Evolutionary conservation across 2,797 vertebrate genomes (phyloP).

Genomic region (Sebastes jordani): DNA sequence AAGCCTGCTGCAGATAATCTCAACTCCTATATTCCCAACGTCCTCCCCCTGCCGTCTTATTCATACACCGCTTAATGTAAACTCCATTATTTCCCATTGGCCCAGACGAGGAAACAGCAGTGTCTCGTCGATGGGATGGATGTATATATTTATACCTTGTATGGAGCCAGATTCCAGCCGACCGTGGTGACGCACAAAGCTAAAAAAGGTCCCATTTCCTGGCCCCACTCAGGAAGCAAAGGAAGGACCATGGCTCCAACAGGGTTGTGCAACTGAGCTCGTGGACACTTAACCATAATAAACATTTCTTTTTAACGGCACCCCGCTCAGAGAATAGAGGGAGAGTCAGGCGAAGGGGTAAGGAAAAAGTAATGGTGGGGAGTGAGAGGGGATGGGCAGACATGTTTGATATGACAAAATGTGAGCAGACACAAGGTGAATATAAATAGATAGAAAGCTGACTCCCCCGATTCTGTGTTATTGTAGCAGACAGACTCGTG

Average conservation of each 20-base stretch:
- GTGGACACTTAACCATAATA: slow-evolving; percentile 88
- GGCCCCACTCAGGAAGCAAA: slow-evolving; percentile 86
- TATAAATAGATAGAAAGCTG: slow-evolving; percentile 38
- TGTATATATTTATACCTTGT: slow-evolving; percentile 83
- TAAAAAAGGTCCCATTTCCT: slow-evolving; percentile 90
- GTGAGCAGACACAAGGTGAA: slow-evolving; percentile 30
- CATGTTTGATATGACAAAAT: slow-evolving; percentile 36
- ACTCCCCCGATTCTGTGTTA: slow-evolving; percentile 15
- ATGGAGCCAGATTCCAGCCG: slow-evolving; percentile 79
- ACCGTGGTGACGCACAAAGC: slow-evolving; percentile 86
- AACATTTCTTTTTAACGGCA: slow-evolving; percentile 85
- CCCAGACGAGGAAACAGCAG: slow-evolving; percentile 70
- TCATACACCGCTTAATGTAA: slow-evolving; percentile 54
- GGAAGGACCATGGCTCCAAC: slow-evolving; percentile 88
- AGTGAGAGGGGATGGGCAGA: slow-evolving; percentile 42
- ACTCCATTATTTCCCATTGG: slow-evolving; percentile 72
- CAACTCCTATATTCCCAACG: not conserved
- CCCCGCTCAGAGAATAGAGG: slow-evolving; percentile 83
- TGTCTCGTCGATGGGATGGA: slow-evolving; percentile 72
- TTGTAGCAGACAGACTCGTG: not conserved
- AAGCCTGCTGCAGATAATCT: not conserved
- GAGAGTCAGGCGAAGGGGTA: slow-evolving; percentile 54
- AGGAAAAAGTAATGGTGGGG: slow-evolving; percentile 32
- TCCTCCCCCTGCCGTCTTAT: slow-evolving; percentile 22
- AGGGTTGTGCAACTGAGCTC: slow-evolving; percentile 81